Conservation (phyloP, 2,797 vertebrate species). For the Hydrophis major region DNA sequence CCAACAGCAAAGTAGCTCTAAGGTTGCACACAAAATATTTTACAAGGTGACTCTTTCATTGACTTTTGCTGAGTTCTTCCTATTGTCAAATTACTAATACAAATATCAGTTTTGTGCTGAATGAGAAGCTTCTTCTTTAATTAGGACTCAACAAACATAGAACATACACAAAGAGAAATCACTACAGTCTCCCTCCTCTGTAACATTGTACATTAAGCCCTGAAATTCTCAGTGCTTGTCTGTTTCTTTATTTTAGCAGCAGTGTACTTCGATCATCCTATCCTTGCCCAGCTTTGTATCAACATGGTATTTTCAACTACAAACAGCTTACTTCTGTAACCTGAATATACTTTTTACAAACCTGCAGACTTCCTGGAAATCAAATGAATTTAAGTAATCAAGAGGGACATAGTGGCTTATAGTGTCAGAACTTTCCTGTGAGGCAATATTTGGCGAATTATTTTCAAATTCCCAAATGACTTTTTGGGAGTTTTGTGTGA, state of each 20-base stretch:
- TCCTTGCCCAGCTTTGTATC: constrained; percentile 42
- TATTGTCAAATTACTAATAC: constrained; percentile 61
- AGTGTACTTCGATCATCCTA: constrained; percentile 56
- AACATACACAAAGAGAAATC: neutral
- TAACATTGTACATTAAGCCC: constrained; percentile 61
- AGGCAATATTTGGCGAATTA: constrained; percentile 43
- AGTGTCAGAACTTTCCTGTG: constrained; percentile 64
- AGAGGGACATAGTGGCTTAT: constrained; percentile 68
- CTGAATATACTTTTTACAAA: constrained; percentile 67
- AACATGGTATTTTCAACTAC: constrained; percentile 40
- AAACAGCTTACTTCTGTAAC: constrained; percentile 58
- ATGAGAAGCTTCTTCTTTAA: constrained; percentile 64
- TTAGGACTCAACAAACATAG: constrained; percentile 50
- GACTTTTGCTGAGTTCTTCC: constrained; percentile 55
- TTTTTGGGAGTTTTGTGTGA: neutral
- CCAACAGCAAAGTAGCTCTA: neutral
- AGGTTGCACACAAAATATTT: neutral
- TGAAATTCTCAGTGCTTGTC: constrained; percentile 65
- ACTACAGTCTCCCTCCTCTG: neutral
- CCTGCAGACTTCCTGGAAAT: constrained; percentile 21
- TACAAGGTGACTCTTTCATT: neutral
- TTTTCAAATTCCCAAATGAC: constrained; percentile 7
- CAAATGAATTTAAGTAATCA: constrained; percentile 70
- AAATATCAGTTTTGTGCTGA: constrained; percentile 60
- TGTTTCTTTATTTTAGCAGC: constrained; percentile 58